Base-by-base conservation (phyloP, 64 coral and sea anemone genomes). In the Montipora capricornis region DNA sequence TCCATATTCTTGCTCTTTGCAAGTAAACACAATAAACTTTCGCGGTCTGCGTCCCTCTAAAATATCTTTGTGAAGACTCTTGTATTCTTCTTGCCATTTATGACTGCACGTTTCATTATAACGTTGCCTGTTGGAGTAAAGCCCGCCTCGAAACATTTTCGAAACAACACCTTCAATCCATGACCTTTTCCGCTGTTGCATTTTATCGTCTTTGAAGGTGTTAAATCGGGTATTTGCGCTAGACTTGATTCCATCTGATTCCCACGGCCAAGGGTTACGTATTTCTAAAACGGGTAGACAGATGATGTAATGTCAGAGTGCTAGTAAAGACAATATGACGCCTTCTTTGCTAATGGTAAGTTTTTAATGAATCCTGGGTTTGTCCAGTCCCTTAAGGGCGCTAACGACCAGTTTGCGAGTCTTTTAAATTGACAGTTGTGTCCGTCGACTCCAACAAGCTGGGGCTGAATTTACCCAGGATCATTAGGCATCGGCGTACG, bases 61-160 rank as follows among this genome's bases (percentile, higher is more conserved):
- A 76, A 92, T 92, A 24, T 83, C 90, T 76, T 75, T 59, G 80
- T 92, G 90, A 76, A 92, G 80, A 49, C 75, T 55, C 12, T 17
- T 77, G 16, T 92, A 92, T 44, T 76, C 20, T 7, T 84, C 49
- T 49, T 92, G 80, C 90, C 90, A 92, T 58, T 76, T 61, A 19
- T 44, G 2, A 15, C 90, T 70, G 49, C 90, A 91, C 10, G 53
- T 77, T 80, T 7, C 20, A 20, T 80, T 49, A 11, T 80, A 55
- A 58, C 49, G 48, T 55, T 53, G 78, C n/a, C 20, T 49, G 17
- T 55, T 55, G 4, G 48, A 55, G 15, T 14, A 68, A 17, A 15
- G 20, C 13, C 17, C 13, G 4, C 64, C 17, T 14, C 13, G 13
- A 10, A 68, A 15, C 11, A 68, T 68, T 68, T 5, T n/a, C 4